A percentile compares a stretch with the other conserved stretches of the same genome.
These are phyloP conservation scores for Stichopus horrens DNA, from an alignment of 53 echinoderm and acorn worm species.

Conservation along the genomic window DNA sequence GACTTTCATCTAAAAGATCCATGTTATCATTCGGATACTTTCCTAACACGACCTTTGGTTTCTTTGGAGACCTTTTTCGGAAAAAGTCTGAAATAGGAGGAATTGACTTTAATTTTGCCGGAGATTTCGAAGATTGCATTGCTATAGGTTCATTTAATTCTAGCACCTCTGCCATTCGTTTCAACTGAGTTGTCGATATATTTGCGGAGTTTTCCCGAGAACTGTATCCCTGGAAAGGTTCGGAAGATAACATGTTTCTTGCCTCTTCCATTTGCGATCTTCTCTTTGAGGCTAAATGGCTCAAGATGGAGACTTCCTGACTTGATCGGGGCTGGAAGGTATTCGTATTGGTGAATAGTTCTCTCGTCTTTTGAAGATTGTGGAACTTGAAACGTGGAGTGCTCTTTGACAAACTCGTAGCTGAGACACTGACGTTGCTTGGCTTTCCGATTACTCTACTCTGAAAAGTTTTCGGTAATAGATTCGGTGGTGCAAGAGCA, in stretches of 20 bases:
- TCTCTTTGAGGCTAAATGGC: constrained; percentile 37
- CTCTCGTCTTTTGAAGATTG: neutral
- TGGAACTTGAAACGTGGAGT: neutral
- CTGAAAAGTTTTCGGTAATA: neutral
- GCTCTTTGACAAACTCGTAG: neutral
- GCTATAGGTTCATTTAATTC: neutral
- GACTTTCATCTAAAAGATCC: neutral
- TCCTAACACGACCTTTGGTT: constrained; percentile 16
- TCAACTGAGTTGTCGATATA: constrained; percentile 8
- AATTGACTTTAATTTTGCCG: neutral
- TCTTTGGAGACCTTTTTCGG: constrained; percentile 8
- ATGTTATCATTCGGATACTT: constrained; percentile 4
- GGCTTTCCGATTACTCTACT: neutral
- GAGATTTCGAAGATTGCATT: neutral
- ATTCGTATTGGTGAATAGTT: neutral
- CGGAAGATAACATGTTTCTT: neutral
- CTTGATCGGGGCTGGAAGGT: constrained; percentile 26
- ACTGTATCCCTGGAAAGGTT: constrained; percentile 12
- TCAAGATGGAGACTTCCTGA: constrained; percentile 17
- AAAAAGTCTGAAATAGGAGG: constrained; percentile 28
- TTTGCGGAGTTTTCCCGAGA: constrained; percentile 37
- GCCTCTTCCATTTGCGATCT: constrained; percentile 37
- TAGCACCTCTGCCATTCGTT: constrained; percentile 36
- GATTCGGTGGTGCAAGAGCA: constrained; percentile 18
- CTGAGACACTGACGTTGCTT: no score